Conservation (phyloP, 2,797 vertebrate species). For the Gymnothorax reevesii region DNA sequence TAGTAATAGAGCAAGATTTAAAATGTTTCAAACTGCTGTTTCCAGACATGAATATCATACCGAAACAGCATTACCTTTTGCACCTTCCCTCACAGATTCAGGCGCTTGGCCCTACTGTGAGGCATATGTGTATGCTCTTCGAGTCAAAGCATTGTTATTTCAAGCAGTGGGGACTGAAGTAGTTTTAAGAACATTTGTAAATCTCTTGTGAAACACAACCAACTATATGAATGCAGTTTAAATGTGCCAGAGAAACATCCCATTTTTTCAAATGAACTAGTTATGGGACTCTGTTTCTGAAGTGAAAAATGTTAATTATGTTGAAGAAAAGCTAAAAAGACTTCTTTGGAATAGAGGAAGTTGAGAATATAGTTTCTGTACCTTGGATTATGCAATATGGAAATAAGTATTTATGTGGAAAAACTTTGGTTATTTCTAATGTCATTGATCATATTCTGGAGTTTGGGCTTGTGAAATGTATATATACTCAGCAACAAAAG, state of each 20-base stretch:
- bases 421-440: too few species aligned
- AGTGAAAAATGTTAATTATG: too few species aligned
- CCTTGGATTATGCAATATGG: slow-evolving; percentile 38
- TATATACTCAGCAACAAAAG: too few species aligned
- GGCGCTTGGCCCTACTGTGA: slow-evolving; percentile 40
- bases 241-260: slow-evolving; percentile 39
- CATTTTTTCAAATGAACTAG: slow-evolving; percentile 34
- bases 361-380: slow-evolving; percentile 38
- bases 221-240: slow-evolving; percentile 12
- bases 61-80: slow-evolving; percentile 46
- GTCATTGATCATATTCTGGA: too few species aligned
- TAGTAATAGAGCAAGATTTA: slow-evolving; percentile 43
- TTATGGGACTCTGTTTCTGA: slow-evolving; percentile 39
- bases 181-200: slow-evolving; percentile 40
- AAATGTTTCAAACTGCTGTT: slow-evolving; percentile 46
- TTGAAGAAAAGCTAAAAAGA: slow-evolving; percentile 42
- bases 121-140: slow-evolving; percentile 40
- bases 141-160: slow-evolving; percentile 43
- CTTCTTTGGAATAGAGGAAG: slow-evolving; percentile 32
- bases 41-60: slow-evolving; percentile 44
- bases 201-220: slow-evolving; percentile 44
- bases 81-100: slow-evolving; percentile 44
- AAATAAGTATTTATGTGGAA: slow-evolving; percentile 40
- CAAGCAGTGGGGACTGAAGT: slow-evolving; percentile 39
- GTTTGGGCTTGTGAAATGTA: too few species aligned